phyloP scores from a whole-genome alignment of 2,888 invertebrate genomes.

The Willowsia nigromaculata region DNA sequence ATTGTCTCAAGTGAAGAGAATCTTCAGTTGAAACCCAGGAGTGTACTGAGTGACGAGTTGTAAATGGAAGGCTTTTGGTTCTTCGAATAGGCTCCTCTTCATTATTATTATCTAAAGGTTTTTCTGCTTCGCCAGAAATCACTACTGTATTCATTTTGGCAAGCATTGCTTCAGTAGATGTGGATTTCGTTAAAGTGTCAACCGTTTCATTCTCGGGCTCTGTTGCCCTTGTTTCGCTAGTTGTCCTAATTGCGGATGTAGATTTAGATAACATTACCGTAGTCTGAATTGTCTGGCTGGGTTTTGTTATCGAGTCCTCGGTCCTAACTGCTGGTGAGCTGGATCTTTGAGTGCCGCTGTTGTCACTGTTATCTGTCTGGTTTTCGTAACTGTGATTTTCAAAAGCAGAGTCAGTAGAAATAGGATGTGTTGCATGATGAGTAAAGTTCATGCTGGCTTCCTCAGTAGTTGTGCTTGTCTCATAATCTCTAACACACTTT shows the following conservation, averaged over 20 bases:
- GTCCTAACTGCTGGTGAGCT: not conserved
- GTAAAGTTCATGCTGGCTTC: not conserved
- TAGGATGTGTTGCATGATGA: not conserved
- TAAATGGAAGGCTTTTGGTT: not conserved
- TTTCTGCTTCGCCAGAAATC: not conserved
- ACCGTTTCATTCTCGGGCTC: too few relatives aligned
- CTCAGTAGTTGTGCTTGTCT: not conserved
- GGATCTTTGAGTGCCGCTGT: not conserved
- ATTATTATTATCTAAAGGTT: not conserved
- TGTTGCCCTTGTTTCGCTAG: too few relatives aligned
- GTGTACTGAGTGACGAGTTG: not conserved
- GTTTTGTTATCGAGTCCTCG: not conserved
- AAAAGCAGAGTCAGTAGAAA: constrained; percentile 23
- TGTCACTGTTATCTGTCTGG: not conserved
- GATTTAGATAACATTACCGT: too few relatives aligned
- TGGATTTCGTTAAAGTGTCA: not conserved
- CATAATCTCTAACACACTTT: not conserved
- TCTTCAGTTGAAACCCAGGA: not conserved
- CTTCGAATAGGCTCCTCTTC: not conserved
- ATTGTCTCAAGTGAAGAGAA: not conserved
- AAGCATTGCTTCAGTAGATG: not conserved
- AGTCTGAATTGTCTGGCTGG: too few relatives aligned
- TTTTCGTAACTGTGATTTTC: constrained; percentile 22
- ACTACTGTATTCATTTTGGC: not conserved
- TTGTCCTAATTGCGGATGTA: too few relatives aligned